Evolutionary conservation across 2,888 invertebrate genomes (phyloP), one percentile per base, ranked within the genome.

Genomic region (Tachina fera): DNA sequence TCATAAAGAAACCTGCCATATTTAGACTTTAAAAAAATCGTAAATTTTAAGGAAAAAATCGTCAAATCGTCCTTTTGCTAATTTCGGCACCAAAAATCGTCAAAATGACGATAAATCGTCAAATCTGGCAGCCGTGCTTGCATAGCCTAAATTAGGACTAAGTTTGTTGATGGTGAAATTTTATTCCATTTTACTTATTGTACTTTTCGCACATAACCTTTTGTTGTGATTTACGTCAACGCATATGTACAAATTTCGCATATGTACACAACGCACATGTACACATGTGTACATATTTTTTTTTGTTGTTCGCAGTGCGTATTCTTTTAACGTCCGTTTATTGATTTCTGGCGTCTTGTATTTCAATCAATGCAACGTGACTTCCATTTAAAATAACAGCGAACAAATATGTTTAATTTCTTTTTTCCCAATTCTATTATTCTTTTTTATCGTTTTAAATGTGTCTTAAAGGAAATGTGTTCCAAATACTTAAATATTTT

Each of bases 381-480:
- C 83, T 74, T 56, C 43, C 83, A 79, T 84, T 61, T 41, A 14
- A 75, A 84, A 74, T 68, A 47, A 16, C 56, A 13, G 13, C 45
- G 11, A 31, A 68, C 41, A 22, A 65, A 51, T 51, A 5, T 53
- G 9, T 47, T 76, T 56, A n/a, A 53, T 72, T 0, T 22, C 13
- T 56, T 41, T 71, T 39, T 71, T 22, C 31, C 6, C 31, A 67
- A 43, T 65, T 71, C 19, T 41, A 47, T 60, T 60, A 45, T 49
- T 43, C 19, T 56, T 43, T 47, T 39, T 43, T 22, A 43, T 67
- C 31, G 14, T 56, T 19, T 31, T 19, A 9, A 63, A n/a, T 56
- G 51, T 61, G 56, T 41, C 49, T 4, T 43, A 56, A 74, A 78
- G 83, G 83, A 84, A 84, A 75, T 84, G 83, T 63, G 83, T 84